Evolutionary conservation across 2,113 vertebrate species (phyloP).

Genomic region (Picathartes gymnocephalus): DNA sequence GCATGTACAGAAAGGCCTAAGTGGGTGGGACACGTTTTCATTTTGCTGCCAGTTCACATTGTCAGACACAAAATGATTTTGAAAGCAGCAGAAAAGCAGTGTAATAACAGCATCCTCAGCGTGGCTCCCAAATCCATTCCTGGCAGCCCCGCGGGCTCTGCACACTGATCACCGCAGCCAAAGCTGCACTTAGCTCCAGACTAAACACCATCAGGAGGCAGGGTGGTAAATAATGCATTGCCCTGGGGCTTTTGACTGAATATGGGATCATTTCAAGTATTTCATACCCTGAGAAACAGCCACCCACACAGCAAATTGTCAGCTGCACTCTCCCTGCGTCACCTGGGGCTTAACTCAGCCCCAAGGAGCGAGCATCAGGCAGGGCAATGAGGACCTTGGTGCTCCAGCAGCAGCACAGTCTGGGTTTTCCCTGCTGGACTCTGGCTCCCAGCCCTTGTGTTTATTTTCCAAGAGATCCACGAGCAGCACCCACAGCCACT

Average conservation of each 20-base stretch:
- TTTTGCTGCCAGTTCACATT: constrained; percentile 23
- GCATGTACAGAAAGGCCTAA: background rate
- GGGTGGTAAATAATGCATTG: constrained; percentile 4
- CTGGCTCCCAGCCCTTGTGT: too few relatives aligned
- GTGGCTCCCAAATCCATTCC: background rate
- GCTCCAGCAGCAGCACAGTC: background rate
- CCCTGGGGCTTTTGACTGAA: background rate
- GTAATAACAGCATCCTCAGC: background rate
- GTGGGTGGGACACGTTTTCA: background rate
- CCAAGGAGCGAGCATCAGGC: background rate
- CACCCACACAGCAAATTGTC: background rate
- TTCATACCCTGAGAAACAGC: background rate
- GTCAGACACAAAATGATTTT: constrained; percentile 27
- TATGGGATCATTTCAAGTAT: background rate
- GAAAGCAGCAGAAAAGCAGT: constrained; percentile 15
- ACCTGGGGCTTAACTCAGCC: background rate
- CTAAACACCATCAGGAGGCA: background rate
- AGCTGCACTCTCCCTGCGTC: background rate
- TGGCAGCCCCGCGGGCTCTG: background rate
- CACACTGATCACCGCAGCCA: background rate
- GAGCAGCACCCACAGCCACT: background rate
- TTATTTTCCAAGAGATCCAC: background rate
- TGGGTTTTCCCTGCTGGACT: too few relatives aligned
- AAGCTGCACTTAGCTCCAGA: background rate
- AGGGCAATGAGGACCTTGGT: background rate